Conservation (phyloP, 2,888 invertebrate genomes). For the Venustoraphidia nigricollis region DNA sequence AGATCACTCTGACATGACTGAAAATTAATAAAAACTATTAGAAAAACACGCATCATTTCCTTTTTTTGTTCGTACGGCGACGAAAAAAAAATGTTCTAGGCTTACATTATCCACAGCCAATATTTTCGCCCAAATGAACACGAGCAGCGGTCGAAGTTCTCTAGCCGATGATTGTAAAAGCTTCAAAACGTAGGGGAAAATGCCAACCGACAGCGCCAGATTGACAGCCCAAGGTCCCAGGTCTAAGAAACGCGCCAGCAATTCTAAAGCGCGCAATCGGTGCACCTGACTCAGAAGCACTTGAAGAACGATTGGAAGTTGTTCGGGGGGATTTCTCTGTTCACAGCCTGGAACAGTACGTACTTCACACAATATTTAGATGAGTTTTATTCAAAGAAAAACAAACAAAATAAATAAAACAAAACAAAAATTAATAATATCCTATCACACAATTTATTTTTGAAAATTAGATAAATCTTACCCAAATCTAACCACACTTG, state of each 20-base stretch:
- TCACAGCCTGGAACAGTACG: conserved; percentile 34
- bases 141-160: conserved; percentile 81
- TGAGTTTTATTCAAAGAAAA: not conserved
- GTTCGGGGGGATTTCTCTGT: conserved; percentile 76
- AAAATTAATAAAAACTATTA: conserved; percentile 17
- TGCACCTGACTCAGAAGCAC: conserved; percentile 66
- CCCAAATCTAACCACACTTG: conserved; percentile 85
- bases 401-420: not conserved
- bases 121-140: conserved; percentile 99
- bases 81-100: conserved; percentile 12
- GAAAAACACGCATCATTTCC: no score
- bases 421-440: not conserved
- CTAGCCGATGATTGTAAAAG: conserved; percentile 86
- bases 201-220: conserved; percentile 89
- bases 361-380: not conserved
- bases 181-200: conserved; percentile 97
- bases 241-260: conserved; percentile 86
- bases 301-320: conserved; percentile 93
- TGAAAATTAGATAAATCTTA: conserved; percentile 14
- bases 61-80: not conserved
- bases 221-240: conserved; percentile 94
- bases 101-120: conserved; percentile 86
- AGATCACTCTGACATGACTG: conserved; percentile 90
- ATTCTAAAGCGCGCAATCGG: conserved; percentile 83
- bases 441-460: no score